Evolutionary conservation across 2,888 invertebrate species (phyloP).

Genomic region (Dastarcus helophoroides): DNA sequence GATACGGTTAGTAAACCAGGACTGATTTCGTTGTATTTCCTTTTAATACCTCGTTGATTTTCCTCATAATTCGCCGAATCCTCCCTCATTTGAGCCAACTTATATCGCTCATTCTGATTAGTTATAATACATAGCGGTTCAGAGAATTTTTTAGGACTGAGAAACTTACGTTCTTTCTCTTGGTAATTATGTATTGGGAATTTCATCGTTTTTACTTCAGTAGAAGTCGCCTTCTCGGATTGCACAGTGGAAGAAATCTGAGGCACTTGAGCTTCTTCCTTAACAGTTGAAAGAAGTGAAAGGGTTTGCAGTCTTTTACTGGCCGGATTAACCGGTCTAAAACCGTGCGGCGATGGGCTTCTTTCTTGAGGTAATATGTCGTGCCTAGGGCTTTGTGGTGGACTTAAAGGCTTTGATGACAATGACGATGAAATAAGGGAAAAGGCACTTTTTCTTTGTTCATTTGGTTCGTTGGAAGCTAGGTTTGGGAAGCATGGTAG

Average conservation of each 20-base stretch:
- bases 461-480: conserved; percentile 17
- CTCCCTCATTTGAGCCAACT: conserved; percentile 29
- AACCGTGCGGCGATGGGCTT: conserved; percentile 26
- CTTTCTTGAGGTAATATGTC: conserved; percentile 10
- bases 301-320: no score
- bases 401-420: conserved; percentile 39
- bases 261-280: conserved; percentile 25
- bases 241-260: conserved; percentile 24
- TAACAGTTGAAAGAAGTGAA: conserved; percentile 5
- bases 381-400: conserved; percentile 52
- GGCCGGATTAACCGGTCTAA: conserved; percentile 26
- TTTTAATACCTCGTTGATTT: conserved; percentile 28
- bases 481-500: conserved; percentile 37
- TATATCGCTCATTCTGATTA: conserved; percentile 31
- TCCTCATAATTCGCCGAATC: conserved; percentile 31
- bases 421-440: conserved; percentile 28
- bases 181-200: conserved; percentile 28
- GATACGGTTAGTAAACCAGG: conserved; percentile 22
- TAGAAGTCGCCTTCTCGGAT: conserved; percentile 10
- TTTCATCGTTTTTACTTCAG: conserved; percentile 29
- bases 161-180: conserved; percentile 16
- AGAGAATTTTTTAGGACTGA: conserved; percentile 21
- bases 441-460: conserved; percentile 39
- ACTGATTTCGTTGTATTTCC: conserved; percentile 21
- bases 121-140: conserved; percentile 35